Base-by-base conservation (phyloP, 2,888 invertebrate genomes). In the Lampropteryx suffumata region DNA sequence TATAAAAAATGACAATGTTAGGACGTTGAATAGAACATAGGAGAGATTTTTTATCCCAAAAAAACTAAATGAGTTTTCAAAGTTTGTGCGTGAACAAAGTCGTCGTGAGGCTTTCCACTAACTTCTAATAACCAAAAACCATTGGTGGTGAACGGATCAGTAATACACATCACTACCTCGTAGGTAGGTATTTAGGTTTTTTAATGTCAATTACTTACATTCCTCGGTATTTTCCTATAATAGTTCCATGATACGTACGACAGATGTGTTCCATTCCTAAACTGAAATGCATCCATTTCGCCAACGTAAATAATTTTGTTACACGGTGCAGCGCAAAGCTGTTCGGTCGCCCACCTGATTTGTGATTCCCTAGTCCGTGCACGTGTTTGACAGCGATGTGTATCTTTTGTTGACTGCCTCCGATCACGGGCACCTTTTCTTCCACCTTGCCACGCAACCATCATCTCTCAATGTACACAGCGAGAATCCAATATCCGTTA, bases 321-420 rank as follows among this genome's bases (percentile, higher is more conserved):
- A 73, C 66, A 63, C 58, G 60, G 59, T 64, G 57, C 62, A 64
- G 69, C 73, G 63, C 59, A 62, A 64, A 70, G 51, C 52, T 50
- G 44, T 39, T 45, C 21, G 33, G 44, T 50, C 65, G 70, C 70
- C 79, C 86, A 88, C 86, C 86, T 88, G 87, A 86, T 78, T 61
- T 74, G 70, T 74, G 71, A 76, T 80, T 77, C 76, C 74, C 70
- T 65, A 69, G 65, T 65, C 73, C 57, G 57, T 86, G 85, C 88
- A 88, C 88, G 87, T 87, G 88, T 84, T 83, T 69, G 69, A 80
- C 71, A 73, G 66, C 72, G 83, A 80, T 84, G 73, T 71, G 67
- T 78, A 79, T 82, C 79, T 82, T 79, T 80, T 78, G 72, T 76
- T 57, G 68, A 59, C 73, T 69, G 70, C 71, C 64, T 71, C 69